Percentiles rank a stretch among this genome's conserved stretches.
phyloP scores from a whole-genome alignment of 2,888 invertebrate species.

The Tetrapedia diversipes region DNA sequence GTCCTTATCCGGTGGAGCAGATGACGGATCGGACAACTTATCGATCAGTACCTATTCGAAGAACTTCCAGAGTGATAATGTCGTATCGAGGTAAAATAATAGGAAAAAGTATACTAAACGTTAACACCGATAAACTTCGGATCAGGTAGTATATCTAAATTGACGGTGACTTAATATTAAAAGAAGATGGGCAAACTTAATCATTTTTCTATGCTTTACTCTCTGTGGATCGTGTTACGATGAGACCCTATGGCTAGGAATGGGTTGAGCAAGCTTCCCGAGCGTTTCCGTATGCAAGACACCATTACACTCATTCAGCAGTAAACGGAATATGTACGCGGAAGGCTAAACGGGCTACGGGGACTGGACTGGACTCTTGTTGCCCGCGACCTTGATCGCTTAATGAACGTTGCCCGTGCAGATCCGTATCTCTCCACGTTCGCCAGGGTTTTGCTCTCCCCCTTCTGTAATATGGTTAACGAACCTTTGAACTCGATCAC shows the following conservation, averaged over 20 bases:
- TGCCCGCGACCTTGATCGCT: constrained; percentile 58
- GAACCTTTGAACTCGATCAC: constrained; percentile 43
- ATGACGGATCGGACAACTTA: too few species aligned
- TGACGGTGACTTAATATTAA: too few species aligned
- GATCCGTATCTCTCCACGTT: constrained; percentile 50
- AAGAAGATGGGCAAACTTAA: too few species aligned
- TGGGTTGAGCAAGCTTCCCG: not conserved
- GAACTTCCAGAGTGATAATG: too few species aligned
- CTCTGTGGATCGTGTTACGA: not conserved
- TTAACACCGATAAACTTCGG: too few species aligned
- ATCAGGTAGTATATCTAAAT: too few species aligned
- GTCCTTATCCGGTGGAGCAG: too few species aligned
- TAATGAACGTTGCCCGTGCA: constrained; percentile 45
- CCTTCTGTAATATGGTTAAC: not conserved
- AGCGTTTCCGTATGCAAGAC: constrained; percentile 25
- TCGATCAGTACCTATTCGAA: too few species aligned
- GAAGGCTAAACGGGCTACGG: constrained; percentile 28
- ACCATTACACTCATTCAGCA: constrained; percentile 25
- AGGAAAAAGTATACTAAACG: too few species aligned
- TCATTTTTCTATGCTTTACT: too few species aligned
- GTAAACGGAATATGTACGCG: constrained; percentile 40
- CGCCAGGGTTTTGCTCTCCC: not conserved
- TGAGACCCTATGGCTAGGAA: not conserved
- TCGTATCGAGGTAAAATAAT: too few species aligned
- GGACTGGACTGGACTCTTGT: constrained; percentile 29